Conservation (phyloP, 1,140 invertebrate genomes). For the Orchestia grillus region DNA sequence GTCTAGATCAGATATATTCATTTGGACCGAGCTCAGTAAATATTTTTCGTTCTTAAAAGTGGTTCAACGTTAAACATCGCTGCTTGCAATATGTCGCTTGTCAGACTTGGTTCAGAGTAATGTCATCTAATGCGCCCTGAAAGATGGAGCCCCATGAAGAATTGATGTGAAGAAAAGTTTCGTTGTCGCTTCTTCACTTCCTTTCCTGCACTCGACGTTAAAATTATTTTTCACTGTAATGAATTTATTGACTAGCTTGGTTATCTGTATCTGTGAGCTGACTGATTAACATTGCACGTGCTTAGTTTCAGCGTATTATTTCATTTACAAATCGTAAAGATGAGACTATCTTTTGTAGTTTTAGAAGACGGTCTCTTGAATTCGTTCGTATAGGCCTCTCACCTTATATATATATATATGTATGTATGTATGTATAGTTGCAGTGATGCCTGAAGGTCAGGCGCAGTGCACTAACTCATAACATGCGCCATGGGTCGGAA, state of each 20-base stretch:
- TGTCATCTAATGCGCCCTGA: background rate
- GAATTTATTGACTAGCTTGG: too few species aligned
- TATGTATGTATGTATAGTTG: too few species aligned
- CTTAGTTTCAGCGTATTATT: background rate
- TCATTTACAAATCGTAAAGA: background rate
- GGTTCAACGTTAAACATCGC: too few species aligned
- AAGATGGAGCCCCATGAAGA: background rate
- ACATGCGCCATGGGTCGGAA: background rate
- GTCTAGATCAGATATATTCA: background rate
- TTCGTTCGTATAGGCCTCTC: background rate
- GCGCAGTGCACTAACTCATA: background rate
- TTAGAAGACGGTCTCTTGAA: background rate
- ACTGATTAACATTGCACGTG: background rate
- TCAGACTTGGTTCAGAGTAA: background rate
- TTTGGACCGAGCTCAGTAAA: background rate
- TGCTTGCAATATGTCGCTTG: too few species aligned
- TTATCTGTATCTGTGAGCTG: too few species aligned
- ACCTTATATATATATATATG: too few species aligned
- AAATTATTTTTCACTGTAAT: too few species aligned
- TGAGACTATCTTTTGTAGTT: too few species aligned
- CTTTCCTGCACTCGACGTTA: too few species aligned
- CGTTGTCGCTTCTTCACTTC: too few species aligned
- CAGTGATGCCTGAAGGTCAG: background rate
- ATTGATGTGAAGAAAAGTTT: background rate
- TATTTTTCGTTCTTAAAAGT: too few species aligned